A percentile compares a stretch with the other conserved stretches of the same genome.
Conservation (phyloP, 2,888 invertebrate species). For the Apotomis turbidana region DNA sequence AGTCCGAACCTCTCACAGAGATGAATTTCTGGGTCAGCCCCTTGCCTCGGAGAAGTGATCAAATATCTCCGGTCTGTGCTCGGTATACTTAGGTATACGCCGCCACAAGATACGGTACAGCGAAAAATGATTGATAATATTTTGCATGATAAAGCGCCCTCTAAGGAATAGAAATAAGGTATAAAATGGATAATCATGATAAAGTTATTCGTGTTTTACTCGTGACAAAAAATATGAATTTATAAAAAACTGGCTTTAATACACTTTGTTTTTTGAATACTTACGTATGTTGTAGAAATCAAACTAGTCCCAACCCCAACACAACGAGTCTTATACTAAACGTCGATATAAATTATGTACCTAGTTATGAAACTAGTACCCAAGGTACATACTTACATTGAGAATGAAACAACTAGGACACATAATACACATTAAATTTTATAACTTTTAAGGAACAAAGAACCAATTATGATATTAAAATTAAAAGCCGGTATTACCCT, state of each 20-base stretch:
- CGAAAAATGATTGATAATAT: constrained; percentile 30
- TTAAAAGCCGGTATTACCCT: constrained; percentile 8
- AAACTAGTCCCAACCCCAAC: too few relatives aligned
- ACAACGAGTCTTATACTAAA: too few relatives aligned
- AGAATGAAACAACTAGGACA: neutral
- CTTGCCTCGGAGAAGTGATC: constrained; percentile 65
- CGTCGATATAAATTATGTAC: too few relatives aligned
- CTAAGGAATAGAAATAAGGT: constrained; percentile 6
- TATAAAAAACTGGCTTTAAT: too few relatives aligned
- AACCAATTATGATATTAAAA: constrained; percentile 17
- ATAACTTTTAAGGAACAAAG: constrained; percentile 3
- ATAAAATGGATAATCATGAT: neutral
- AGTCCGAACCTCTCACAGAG: constrained; percentile 71
- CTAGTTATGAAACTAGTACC: too few relatives aligned
- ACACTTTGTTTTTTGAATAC: too few relatives aligned
- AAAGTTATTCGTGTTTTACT: neutral
- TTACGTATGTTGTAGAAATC: too few relatives aligned
- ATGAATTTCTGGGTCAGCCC: constrained; percentile 74
- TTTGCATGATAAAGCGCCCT: constrained; percentile 14
- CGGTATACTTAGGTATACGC: constrained; percentile 45
- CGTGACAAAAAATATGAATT: too few relatives aligned
- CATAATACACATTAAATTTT: constrained; percentile 7
- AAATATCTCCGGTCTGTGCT: constrained; percentile 59
- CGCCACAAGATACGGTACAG: neutral
- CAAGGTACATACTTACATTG: too few relatives aligned